Evolutionary conservation across 2,888 invertebrate genomes (phyloP).

Genomic region (Icerya purchasi): DNA sequence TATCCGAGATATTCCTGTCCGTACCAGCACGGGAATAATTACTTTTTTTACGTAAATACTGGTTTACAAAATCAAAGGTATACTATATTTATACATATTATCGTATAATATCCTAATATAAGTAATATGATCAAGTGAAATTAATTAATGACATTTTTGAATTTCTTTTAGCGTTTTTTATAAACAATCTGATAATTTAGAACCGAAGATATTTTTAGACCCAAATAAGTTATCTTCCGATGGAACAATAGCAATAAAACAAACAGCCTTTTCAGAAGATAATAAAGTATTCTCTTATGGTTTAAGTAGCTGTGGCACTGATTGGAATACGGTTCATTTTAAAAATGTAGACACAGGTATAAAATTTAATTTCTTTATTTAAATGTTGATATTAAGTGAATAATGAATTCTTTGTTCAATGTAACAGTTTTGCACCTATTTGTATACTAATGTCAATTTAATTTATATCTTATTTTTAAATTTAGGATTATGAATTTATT

Average conservation of each 20-base stretch:
- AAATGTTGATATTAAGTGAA: background rate
- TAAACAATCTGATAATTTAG: slow-evolving; percentile 57
- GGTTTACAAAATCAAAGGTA: slow-evolving; percentile 93
- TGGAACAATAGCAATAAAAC: slow-evolving; percentile 62
- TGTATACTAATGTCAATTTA: background rate
- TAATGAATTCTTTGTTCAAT: background rate
- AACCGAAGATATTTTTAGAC: slow-evolving; percentile 75
- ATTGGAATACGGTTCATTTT: slow-evolving; percentile 82
- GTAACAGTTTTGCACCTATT: background rate
- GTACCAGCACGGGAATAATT: slow-evolving; percentile 54
- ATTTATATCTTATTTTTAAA: too few relatives aligned
- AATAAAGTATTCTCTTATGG: slow-evolving; percentile 78
- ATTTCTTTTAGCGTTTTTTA: slow-evolving; percentile 60
- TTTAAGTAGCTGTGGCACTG: slow-evolving; percentile 78
- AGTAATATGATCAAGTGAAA: too few relatives aligned
- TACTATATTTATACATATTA: too few relatives aligned
- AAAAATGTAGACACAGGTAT: slow-evolving; percentile 48
- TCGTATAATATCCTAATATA: too few relatives aligned
- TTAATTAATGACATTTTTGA: too few relatives aligned
- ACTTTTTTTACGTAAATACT: slow-evolving; percentile 80
- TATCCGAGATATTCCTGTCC: slow-evolving; percentile 90
- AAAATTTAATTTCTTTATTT: background rate
- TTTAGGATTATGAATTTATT: too few relatives aligned
- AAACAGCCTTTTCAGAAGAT: slow-evolving; percentile 66
- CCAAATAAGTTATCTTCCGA: slow-evolving; percentile 80